Evolutionary conservation across 2,797 vertebrate species (phyloP), one percentile per base, ranked within the genome.

Genomic region (Chaunax sp.): DNA sequence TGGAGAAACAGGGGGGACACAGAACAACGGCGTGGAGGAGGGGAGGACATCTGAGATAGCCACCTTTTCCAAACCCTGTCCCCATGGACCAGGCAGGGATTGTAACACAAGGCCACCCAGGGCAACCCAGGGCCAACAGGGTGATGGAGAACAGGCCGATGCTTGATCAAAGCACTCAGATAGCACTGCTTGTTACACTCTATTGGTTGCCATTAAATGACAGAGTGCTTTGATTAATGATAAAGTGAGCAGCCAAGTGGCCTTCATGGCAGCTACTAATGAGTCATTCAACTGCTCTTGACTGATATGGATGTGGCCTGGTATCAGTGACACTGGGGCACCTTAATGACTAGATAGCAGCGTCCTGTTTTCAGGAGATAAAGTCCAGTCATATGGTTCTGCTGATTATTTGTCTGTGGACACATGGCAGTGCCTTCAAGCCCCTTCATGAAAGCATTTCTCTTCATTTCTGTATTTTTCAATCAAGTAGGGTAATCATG

Each of bases 111-210:
- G 69, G 72, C 66, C 88, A 80, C 71, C 51, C 45, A 63, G 62
- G 77, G 58, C 70, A 78, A 72, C 61, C 46, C 12, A 45, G 64
- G 73, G 80, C 69, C 84, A 75, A 19, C 65, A 2, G 72, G 64
- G 74, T 69, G 69, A 74, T 20, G 22, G 67, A 71, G 61, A 89
- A 64, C 88, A 89, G 76, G 82, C 85, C 47, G 68, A 67, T 63
- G 40, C 50, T 19, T 57, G 84, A 91, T 91, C 88, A 90, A 88
- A 90, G 87, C 64, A 3, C 51, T 56, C 63, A 79, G 82, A 90
- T 83, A 79, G 75, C 54, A 14, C 53, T 56, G 72, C 82, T 63
- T 75, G 82, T 84, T 76, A 58, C 72, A 40, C 68, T 67, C 73
- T 43, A 57, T 72, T 56, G 69, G 71, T 35, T 35, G 41, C 68